A percentile compares a stretch with the other conserved stretches of the same genome.
phyloP scores from a whole-genome alignment of 2,113 vertebrate species.

The Platichthys flesus region DNA sequence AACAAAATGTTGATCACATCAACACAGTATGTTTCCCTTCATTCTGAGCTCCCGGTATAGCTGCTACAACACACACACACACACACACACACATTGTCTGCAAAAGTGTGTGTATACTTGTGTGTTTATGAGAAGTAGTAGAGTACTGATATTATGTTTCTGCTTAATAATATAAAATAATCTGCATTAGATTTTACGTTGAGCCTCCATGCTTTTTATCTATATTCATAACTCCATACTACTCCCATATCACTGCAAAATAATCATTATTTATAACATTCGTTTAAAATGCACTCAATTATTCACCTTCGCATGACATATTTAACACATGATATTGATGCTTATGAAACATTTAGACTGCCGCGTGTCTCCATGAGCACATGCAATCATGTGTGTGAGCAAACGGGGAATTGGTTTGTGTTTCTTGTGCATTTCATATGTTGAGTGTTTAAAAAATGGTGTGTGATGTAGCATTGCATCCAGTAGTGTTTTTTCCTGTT shows the following conservation, averaged over 20 bases:
- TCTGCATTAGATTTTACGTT: background rate
- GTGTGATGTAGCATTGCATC: background rate
- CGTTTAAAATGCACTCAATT: constrained; percentile 20
- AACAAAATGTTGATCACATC: background rate
- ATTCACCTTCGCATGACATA: constrained; percentile 13
- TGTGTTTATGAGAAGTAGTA: background rate
- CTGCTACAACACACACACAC: background rate
- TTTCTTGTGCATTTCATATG: background rate
- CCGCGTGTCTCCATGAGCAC: background rate
- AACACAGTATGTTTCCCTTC: background rate
- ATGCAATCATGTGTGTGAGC: background rate
- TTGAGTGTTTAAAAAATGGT: background rate
- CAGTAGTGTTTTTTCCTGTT: background rate
- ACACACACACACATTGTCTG: no score
- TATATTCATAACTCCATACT: background rate
- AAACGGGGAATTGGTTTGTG: constrained; percentile 1
- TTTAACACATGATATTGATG: background rate
- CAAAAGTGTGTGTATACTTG: no score
- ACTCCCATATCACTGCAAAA: background rate
- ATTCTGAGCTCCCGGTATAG: background rate
- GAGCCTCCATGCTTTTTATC: background rate
- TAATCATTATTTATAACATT: constrained; percentile 6
- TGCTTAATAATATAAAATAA: constrained; percentile 1
- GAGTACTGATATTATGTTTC: background rate
- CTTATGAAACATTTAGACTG: constrained; percentile 15